Base-by-base conservation (phyloP, 2,113 vertebrate species). In the Plectropomus leopardus region DNA sequence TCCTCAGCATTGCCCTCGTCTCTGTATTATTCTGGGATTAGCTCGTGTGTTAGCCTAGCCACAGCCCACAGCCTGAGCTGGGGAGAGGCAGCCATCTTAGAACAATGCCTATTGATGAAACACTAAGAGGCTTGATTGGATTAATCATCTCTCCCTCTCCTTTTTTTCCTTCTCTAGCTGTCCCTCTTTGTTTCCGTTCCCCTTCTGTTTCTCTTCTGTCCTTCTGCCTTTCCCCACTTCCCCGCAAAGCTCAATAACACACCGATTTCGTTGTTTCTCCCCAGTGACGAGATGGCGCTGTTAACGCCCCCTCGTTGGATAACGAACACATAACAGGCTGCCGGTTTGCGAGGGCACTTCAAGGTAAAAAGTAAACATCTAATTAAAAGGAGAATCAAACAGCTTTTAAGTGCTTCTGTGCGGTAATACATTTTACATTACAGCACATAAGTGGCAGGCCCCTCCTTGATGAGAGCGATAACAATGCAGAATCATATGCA, bases 21-120 rank as follows among this genome's bases (percentile, higher is more conserved):
- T 79, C 76, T 4, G 65, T 86, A 90, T 91, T 91, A 91, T 93
- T 91, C 86, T 80, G 83, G 88, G 88, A 92, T 93, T 93, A 93
- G 88, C 90, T 88, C 0, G 68, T 42, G 75, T 72, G 85, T 89
- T 94, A 92, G 93, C 90, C 86, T 89, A 90, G 88, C 90, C 9
- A 21, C 76, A 87, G 88, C 81, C 86, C 84, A 87, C 86, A 89
- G 82, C 82, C 78, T n/a, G 70, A 84, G 82, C 85, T 64, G 71
- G 66, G 76, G 72, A 89, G 85, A 88, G 86, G 91, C 90, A 85
- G 91, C 93, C 90, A 93, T 93, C 76, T 92, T 93, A 87, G 86
- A 93, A 93, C 92, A 93, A 94, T 94, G 89, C 54, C 88, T 90
- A 89, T 88, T 92, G 92, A 92, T 91, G 86, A 88, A 85, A 89